Base-by-base conservation (phyloP, 2,797 vertebrate genomes). In the Jordanella pulchra region DNA sequence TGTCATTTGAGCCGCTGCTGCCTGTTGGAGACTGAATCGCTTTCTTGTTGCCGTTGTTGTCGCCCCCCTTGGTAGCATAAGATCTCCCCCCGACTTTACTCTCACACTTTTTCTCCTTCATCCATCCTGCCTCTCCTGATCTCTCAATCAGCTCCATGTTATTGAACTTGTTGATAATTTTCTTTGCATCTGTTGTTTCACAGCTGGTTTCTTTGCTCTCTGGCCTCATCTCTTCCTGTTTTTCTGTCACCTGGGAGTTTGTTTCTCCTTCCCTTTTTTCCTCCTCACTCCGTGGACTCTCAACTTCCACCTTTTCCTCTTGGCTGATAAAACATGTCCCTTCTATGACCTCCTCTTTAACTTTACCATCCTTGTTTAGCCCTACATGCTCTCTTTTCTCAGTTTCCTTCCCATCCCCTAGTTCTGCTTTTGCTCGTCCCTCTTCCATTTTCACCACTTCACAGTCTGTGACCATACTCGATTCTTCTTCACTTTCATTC, bases 1-100 rank as follows among this genome's bases (percentile, higher is more conserved):
- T 94, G 84, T 95, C 94, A 56, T 91, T 82, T 3, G 94, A 95
- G 66, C 74, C 82, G 75, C 87, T 93, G 82, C 94, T 95, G 15
- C 89, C 87, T 1, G 89, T 91, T 1, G 94, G 92, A 5, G 93
- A 94, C 12, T 88, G 83, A 47, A 86, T 79, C 1, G 7, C 76
- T 50, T 89, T 91, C 65, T 77, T 75, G 7, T 39, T 71, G 67
- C 42, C 87, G 3, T 61, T 70, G 39, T 83, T 82, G 6, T 75
- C 75, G 9, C 48, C 58, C 48, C 47, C 87, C 73, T 78, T 69
- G 30, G 58, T 65, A 27, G 76, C 76, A 12, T 32, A 74, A 9
- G 67, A 48, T 48, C 64, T 84, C 58, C 86, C 84, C 7, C 78
- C n/a, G 27, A 30, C 71, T 17, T 78, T 72, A 2, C 64, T 61